Evolutionary conservation across 1,140 invertebrate species (phyloP).

Genomic region (Drosophila sp.): DNA sequence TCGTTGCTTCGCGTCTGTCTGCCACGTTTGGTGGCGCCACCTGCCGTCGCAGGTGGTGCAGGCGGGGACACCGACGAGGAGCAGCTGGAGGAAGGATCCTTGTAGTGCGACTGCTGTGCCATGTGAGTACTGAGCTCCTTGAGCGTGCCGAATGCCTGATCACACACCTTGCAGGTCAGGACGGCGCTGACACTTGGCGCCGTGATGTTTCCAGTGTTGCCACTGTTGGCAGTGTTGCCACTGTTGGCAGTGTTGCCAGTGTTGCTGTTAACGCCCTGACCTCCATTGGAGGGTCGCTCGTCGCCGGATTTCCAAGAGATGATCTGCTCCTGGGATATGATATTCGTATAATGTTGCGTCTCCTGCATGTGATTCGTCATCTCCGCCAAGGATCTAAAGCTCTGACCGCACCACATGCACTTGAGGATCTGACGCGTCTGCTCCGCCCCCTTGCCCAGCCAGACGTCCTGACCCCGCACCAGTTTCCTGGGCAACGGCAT

Average conservation of each 20-base stretch:
- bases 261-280: not conserved
- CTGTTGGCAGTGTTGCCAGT: not conserved
- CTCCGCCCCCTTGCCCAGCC: slow-evolving; percentile 98
- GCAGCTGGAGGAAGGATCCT: slow-evolving; percentile 88
- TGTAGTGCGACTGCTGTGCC: slow-evolving; percentile 99
- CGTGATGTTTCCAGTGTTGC: too few species aligned
- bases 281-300: slow-evolving; percentile 80
- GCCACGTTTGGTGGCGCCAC: slow-evolving; percentile 87
- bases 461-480: slow-evolving; percentile 98
- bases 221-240: not conserved
- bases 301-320: slow-evolving; percentile 97
- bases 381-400: slow-evolving; percentile 97
- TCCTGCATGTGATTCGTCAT: slow-evolving; percentile 99
- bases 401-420: slow-evolving; percentile 99
- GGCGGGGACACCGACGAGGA: slow-evolving; percentile 87
- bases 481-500: slow-evolving; percentile 97
- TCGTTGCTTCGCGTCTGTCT: slow-evolving; percentile 90
- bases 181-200: slow-evolving; percentile 93
- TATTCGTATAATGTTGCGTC: slow-evolving; percentile 99
- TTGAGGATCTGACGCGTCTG: slow-evolving; percentile 98
- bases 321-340: slow-evolving; percentile 97
- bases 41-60: slow-evolving; percentile 6
- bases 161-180: slow-evolving; percentile 98
- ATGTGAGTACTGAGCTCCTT: slow-evolving; percentile 99
- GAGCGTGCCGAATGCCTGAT: slow-evolving; percentile 96